Evolutionary conservation across 2,113 vertebrate species (phyloP), one percentile per base, ranked within the genome.

Genomic region (Ophiodon elongatus): DNA sequence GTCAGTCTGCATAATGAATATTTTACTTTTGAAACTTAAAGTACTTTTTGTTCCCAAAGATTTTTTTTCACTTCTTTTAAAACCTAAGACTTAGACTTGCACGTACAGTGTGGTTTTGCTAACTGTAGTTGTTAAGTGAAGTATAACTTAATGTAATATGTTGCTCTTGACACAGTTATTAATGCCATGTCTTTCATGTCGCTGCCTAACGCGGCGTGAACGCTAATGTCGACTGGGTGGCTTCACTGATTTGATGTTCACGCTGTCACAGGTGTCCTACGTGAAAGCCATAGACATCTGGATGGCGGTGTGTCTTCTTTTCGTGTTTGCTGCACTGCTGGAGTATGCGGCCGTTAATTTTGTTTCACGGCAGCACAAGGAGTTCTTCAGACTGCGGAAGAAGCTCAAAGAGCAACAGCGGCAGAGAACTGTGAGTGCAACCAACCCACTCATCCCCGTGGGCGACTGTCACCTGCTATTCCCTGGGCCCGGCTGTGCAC

Each of bases 261-360:
- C 37, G 75, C 27, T 41, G 67, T 68, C 69, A 69, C 90, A 99
- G 98, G 97, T 98, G 75, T 99, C 98, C 70, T 99, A 99, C 0
- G 97, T 99, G 90, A 99, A 99, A 91, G 97, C 98, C 78, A 98
- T 98, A 0, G 97, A 99, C 93, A 98, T 98, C 95, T 98, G 97
- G 97, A 99, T 99, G 98, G 97, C 98, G 0, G 97, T 98, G 80
- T 99, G 97, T 86, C 96, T 99, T 80, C 96, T 99, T 6, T 99
- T 98, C 0, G 97, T 99, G 75, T 99, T 99, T 0, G 97, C 98
- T 0, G 97, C 97, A 10, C 63, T 99, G 68, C 86, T 99, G 94
- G 97, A 99, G 81, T 99, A 99, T 0, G 97, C 97, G 0, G 96
- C 98, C 0, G 97, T 99, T 82, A 99, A 98, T 95, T 99, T 99